Evolutionary conservation across 2,113 vertebrate genomes (phyloP).

Genomic region (Pedionomus torquatus): DNA sequence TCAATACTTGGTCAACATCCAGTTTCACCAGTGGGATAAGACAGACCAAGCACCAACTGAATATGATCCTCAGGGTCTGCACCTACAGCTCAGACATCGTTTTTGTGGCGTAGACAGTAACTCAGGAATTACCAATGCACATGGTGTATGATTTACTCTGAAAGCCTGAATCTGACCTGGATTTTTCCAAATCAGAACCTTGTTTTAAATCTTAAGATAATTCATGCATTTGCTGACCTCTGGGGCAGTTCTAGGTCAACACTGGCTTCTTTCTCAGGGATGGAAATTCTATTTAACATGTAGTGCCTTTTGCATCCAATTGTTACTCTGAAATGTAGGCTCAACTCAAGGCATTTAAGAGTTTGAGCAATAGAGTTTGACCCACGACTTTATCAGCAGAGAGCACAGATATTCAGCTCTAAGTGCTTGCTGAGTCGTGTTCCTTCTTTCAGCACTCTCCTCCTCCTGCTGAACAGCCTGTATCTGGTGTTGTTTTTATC

Average conservation of each 20-base stretch:
- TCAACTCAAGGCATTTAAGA: background rate
- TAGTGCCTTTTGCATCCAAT: background rate
- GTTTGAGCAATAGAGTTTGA: background rate
- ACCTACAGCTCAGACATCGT: background rate
- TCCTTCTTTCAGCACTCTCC: constrained; percentile 26
- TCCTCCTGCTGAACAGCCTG: background rate
- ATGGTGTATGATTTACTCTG: background rate
- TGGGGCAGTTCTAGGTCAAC: background rate
- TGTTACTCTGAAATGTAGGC: background rate
- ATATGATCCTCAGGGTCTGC: background rate
- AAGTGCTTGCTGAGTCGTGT: background rate
- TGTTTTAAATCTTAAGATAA: constrained; percentile 9
- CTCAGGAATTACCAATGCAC: background rate
- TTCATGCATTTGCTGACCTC: background rate
- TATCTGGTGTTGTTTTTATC: constrained; percentile 12
- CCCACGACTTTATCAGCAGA: background rate
- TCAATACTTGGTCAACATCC: background rate
- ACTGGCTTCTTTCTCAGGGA: background rate
- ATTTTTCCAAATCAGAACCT: constrained; percentile 39
- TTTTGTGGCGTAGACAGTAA: background rate
- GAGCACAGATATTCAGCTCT: background rate
- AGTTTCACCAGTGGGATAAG: background rate
- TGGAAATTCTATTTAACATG: background rate
- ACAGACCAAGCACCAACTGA: background rate
- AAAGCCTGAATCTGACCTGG: background rate